Conservation (phyloP, 2,888 invertebrate species). For the Volucella inflata region DNA sequence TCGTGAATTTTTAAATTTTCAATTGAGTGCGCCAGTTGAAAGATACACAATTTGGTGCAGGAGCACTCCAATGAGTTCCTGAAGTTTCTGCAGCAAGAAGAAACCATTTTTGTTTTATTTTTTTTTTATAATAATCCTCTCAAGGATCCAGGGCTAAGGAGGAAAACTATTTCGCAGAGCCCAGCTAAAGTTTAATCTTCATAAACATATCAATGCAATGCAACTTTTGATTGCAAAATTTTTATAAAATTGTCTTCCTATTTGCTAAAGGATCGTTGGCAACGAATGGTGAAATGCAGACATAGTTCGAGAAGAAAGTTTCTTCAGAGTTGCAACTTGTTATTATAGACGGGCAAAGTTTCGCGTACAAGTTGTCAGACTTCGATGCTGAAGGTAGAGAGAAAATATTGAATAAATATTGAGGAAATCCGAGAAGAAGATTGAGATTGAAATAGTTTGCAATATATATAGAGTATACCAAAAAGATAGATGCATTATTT, state of each 20-base stretch:
- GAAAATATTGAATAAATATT: constrained; percentile 38
- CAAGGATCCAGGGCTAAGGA: background rate
- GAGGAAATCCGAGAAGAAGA: constrained; percentile 25
- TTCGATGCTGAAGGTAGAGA: constrained; percentile 1
- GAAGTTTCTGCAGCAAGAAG: constrained; percentile 3
- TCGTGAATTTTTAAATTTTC: constrained; percentile 73
- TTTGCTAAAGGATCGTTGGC: constrained; percentile 20
- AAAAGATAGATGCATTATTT: background rate
- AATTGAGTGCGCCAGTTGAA: constrained; percentile 49
- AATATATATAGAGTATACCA: background rate
- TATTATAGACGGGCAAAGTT: constrained; percentile 32
- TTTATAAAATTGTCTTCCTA: constrained; percentile 35
- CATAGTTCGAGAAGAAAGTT: constrained; percentile 26
- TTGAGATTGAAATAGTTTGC: background rate
- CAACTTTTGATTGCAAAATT: constrained; percentile 69
- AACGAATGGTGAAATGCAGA: constrained; percentile 22
- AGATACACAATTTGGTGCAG: background rate
- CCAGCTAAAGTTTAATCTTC: constrained; percentile 60
- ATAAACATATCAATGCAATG: constrained; percentile 72
- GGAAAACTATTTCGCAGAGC: constrained; percentile 26
- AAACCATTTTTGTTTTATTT: constrained; percentile 10
- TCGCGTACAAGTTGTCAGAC: background rate
- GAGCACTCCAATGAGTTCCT: background rate
- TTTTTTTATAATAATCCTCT: constrained; percentile 12
- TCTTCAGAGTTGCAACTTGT: constrained; percentile 1